These are phyloP conservation scores for Torymus aiolomorphi DNA, from an alignment of 2,888 invertebrate species.

Conservation along the genomic window DNA sequence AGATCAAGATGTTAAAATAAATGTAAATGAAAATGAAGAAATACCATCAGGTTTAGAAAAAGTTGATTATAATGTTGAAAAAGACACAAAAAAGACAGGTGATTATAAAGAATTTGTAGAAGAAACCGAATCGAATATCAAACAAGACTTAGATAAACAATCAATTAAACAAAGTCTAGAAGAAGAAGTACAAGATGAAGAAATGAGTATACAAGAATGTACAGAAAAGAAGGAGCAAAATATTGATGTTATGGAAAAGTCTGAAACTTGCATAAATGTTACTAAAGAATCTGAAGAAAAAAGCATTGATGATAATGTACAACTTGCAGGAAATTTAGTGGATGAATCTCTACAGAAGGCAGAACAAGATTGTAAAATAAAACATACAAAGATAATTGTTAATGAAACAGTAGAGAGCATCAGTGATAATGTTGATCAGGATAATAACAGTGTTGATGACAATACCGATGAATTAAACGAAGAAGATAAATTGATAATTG, in stretches of 20 bases:
- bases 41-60: neutral
- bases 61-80: neutral
- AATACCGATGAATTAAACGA: conserved; percentile 42
- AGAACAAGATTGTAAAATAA: neutral
- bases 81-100: conserved; percentile 9
- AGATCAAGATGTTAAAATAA: neutral
- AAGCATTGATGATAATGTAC: too few species aligned
- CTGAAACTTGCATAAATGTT: neutral
- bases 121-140: neutral
- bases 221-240: neutral
- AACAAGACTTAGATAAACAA: neutral
- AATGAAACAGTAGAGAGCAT: neutral
- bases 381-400: neutral
- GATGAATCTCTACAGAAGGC: neutral
- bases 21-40: neutral
- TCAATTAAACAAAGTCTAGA: neutral
- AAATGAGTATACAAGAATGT: neutral
- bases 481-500: conserved; percentile 49
- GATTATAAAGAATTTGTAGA: neutral
- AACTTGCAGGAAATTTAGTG: too few species aligned
- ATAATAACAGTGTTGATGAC: conserved; percentile 35
- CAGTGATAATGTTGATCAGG: conserved; percentile 4
- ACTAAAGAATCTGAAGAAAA: neutral
- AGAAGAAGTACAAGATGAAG: conserved; percentile 2
- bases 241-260: conserved; percentile 8